Base-by-base conservation (phyloP, 2,113 vertebrate species). In the Numida meleagris region DNA sequence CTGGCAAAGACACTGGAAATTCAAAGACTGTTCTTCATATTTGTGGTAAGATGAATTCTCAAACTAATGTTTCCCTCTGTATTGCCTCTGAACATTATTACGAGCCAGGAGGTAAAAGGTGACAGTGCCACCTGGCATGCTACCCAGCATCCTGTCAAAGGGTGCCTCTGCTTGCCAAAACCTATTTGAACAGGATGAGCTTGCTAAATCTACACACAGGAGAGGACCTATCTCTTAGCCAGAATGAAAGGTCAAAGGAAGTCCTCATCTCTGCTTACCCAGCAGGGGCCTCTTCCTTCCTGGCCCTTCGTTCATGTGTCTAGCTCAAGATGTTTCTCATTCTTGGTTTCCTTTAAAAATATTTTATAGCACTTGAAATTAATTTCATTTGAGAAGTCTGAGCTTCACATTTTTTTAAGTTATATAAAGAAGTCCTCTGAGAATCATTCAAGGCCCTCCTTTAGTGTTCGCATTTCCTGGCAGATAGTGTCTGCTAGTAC, bases 271-370 rank as follows among this genome's bases (percentile, higher is more conserved):
- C 43, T 57, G 10, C 20, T 61, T 9, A 73, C 4, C 4, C 20
- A 43, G 23, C 27, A 51, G 10, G 12, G 4, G 8, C 14, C 8
- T 77, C 40, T 45, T 42, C 40, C 16, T 21, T 53, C 42, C 46
- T 53, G 18, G 4, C 9, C 13, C 31, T 53, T 70, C 0, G 0
- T 46, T 85, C 48, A 50, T 3, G 33, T 82, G 3, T 36, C 20
- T 68, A n/a, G 10, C 12, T 76, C 27, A 45, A 45, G 24, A 34
- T 82, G 34, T 2, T 88, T 79, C 62, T 79, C 48, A 45, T 66
- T 70, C 40, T 70, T 80, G 21, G 12, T 58, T 84, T 86, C 12
- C 20, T 73, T 16, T 50, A 89, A 70, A 82, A 76, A 19, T 79
- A 68, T 10, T 73, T 88, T 73, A 40, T 34, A 71, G 3, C 6